A percentile compares a stretch with the other conserved stretches of the same genome.
These are phyloP conservation scores for Rhamphomyia laevipes DNA, from an alignment of 2,888 invertebrate species.

Conservation along the genomic window DNA sequence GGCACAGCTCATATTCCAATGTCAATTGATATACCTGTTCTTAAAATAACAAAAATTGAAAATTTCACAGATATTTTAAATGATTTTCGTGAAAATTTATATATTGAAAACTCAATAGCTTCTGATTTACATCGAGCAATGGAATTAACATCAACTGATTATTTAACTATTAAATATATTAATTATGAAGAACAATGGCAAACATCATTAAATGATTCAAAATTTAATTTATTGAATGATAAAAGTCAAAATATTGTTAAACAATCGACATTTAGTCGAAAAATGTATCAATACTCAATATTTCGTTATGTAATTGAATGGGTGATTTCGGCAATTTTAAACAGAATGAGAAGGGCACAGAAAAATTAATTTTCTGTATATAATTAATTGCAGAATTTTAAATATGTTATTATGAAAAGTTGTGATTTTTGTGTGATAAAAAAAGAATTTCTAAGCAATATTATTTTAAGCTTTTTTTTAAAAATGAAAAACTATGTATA, in stretches of 20 bases:
- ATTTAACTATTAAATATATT: constrained; percentile 1
- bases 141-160: background rate
- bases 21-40: constrained; percentile 5
- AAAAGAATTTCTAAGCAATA: too few relatives aligned
- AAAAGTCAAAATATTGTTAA: constrained; percentile 2
- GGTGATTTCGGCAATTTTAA: background rate
- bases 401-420: background rate
- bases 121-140: background rate
- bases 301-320: background rate
- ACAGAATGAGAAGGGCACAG: constrained; percentile 9
- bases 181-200: constrained; percentile 10
- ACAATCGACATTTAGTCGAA: background rate
- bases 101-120: background rate
- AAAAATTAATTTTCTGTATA: constrained; percentile 22
- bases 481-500: too few relatives aligned
- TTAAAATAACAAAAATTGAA: constrained; percentile 1
- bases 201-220: constrained; percentile 8
- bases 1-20: background rate
- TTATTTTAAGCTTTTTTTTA: too few relatives aligned
- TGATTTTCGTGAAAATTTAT: background rate
- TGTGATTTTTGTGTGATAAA: background rate
- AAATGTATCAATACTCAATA: background rate
- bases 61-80: background rate
- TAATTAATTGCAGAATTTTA: background rate
- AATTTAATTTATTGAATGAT: constrained; percentile 8